Base-by-base conservation (phyloP, 2,888 invertebrate species). In the Dione juno region DNA sequence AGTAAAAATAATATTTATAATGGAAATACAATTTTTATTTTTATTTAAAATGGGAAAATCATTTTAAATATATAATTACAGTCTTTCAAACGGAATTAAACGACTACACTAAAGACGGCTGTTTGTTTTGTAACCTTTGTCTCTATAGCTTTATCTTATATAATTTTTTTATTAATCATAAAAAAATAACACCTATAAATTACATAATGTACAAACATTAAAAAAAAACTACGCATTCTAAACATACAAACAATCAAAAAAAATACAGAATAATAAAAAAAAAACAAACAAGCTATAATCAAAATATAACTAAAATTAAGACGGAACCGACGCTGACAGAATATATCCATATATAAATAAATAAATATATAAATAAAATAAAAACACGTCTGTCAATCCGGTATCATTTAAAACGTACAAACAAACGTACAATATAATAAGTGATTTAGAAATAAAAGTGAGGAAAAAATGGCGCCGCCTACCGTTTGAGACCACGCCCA, bases 401-500 rank as follows among this genome's bases (percentile, higher is more conserved):
- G 82, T 81, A 80, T 83, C 85, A 87, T 87, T 87, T 85, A 87
- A 87, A 88, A 87, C 79, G 82, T 79, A 87, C 88, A 86, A 84
- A 83, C 84, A 84, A 77, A 85, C 86, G 86, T 85, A 90, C 89
- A 90, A 86, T 90, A 89, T 89, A 89, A 90, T 90, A 90, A 88
- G 88, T 81, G 71, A 80, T 80, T 80, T 76, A 80, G 81, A 86
- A 88, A 88, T 83, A 86, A 85, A 85, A 86, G 80, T 78, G 81
- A 83, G 81, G 79, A 83, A 84, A 86, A 86, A 86, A 83, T 78
- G 37, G 82, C 86, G 73, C 86, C 89, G 87, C 90, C 89, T 81
- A 66, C 66, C 66, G 28, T 16, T 19, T 71, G 45, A 28, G 11
- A 82, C 90, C 88, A 84, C 91, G 90, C 90, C 82, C 87, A 75